Base-by-base conservation (phyloP, 2,888 invertebrate species). In the Polydrusus pterygomalis region DNA sequence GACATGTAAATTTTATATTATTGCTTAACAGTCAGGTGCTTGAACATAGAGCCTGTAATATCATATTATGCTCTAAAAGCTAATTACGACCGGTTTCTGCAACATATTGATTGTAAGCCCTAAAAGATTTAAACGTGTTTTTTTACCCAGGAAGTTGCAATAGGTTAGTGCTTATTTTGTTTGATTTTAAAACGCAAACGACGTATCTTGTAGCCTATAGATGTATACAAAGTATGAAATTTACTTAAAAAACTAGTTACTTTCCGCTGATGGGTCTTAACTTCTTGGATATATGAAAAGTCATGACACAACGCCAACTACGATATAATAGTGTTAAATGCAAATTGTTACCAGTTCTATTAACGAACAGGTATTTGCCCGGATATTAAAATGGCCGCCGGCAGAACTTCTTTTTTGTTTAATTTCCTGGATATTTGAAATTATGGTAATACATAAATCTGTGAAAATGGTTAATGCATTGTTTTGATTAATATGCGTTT, bases 291-390 rank as follows among this genome's bases (percentile, higher is more conserved):
- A n/a, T n/a, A 58, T 58, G 34, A 38, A 15, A 58, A 58, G 58
- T 34, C 58, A 38, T 58, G 34, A 38, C 38, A 58, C n/a, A 38
- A 58, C 58, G 38, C 58, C 38, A 58, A n/a, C n/a, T 17, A 15
- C 20, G 15, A 2, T 58, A 30, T 58, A 15, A 58, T 58, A 17
- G 58, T 30, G 34, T 38, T 17, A 58, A 58, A 58, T 58, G 58
- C 58, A 58, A 58, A 58, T 58, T 38, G 58, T 58, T 58, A 58
- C 58, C 38, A 38, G 58, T 58, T n/a, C 58, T 58, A 34, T 58
- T 58, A 58, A 58, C 58, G 38, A 38, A 58, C 58, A 17, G 58
- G 15, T 58, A 58, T 58, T 38, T 58, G 58, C 10, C 38, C 58
- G 58, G 58, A 58, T 58, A 58, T 58, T 58, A 58, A 38, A 38